Conservation (phyloP, 1,140 invertebrate genomes). For the Procambarus clarkii region DNA sequence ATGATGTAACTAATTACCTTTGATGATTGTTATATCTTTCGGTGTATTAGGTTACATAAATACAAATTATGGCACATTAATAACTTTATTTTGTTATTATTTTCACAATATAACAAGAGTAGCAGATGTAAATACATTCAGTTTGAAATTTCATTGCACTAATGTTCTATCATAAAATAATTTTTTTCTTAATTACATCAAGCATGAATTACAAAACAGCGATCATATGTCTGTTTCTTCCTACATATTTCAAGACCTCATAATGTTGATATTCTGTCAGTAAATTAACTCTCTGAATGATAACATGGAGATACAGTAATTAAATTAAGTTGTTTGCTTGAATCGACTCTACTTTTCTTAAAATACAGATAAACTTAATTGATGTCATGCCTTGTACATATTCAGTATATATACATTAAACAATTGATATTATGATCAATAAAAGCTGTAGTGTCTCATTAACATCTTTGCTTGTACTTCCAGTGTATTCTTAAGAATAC, state of each 20-base stretch:
- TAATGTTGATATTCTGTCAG: background rate
- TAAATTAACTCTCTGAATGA: background rate
- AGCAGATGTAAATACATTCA: background rate
- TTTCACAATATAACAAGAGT: background rate
- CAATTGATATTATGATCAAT: background rate
- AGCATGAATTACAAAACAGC: no score
- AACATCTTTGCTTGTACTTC: background rate
- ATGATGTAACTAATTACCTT: background rate
- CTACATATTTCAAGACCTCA: background rate
- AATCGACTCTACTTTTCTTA: background rate
- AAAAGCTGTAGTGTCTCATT: background rate
- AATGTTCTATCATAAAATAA: background rate
- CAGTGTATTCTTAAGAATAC: background rate
- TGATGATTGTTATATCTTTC: background rate
- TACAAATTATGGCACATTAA: background rate
- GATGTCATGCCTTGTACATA: background rate
- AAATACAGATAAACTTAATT: background rate
- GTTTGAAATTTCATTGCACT: background rate
- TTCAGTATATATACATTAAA: background rate
- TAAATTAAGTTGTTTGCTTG: no score
- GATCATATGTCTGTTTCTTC: background rate
- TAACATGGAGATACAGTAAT: background rate
- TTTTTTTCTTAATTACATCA: no score
- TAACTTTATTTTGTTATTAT: background rate
- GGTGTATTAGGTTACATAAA: background rate